Evolutionary conservation across 2,888 invertebrate genomes (phyloP).

Genomic region (Aphodius sticticus): DNA sequence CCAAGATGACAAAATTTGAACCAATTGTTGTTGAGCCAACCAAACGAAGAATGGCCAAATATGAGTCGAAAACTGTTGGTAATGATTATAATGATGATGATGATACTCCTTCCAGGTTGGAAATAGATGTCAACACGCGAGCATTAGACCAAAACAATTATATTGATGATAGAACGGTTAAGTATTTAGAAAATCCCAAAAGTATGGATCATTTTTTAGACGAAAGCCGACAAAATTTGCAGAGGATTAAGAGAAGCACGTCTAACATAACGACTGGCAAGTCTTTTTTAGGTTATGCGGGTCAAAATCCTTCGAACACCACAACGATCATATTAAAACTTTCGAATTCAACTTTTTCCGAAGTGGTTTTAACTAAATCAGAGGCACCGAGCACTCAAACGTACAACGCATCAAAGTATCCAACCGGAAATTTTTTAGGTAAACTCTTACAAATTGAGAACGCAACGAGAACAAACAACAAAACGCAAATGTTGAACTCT

Average conservation of each 20-base stretch:
- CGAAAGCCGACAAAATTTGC: not conserved
- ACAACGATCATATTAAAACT: not conserved
- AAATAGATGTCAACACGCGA: not conserved
- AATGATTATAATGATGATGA: not conserved
- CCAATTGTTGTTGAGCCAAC: not conserved
- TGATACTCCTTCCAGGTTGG: not conserved
- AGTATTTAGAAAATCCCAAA: not conserved
- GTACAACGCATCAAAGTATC: not conserved
- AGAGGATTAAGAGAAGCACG: not conserved
- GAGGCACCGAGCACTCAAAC: not conserved
- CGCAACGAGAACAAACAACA: slow-evolving; percentile 16
- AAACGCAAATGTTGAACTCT: slow-evolving; percentile 10
- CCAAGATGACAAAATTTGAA: not conserved
- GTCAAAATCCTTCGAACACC: slow-evolving; percentile 11
- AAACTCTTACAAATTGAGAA: slow-evolving; percentile 8
- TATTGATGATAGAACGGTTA: not conserved
- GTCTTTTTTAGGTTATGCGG: slow-evolving; percentile 12
- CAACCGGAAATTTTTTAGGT: not conserved
- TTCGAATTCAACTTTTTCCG: slow-evolving; percentile 13
- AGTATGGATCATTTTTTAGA: not conserved
- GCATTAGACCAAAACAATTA: not conserved
- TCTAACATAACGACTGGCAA: not conserved
- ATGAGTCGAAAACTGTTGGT: not conserved
- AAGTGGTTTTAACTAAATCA: slow-evolving; percentile 17
- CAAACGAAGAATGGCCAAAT: not conserved